Conservation (phyloP, 1,140 invertebrate genomes). For the Elymnias hypermnestra region DNA sequence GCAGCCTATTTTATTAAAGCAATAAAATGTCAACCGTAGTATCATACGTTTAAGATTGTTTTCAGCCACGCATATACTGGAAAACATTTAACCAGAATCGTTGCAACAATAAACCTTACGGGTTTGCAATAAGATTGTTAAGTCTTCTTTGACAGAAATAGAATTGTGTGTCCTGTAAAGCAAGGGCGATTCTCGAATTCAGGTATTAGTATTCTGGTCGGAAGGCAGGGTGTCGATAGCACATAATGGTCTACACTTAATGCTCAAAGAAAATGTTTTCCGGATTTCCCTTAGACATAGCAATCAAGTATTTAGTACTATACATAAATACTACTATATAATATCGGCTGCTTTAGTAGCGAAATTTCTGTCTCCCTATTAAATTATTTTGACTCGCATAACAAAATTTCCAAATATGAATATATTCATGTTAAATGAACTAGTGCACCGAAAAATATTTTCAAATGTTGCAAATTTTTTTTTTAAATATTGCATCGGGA, state of each 20-base stretch:
- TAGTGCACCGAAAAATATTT: no score
- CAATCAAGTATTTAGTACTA: no score
- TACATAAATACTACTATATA: no score
- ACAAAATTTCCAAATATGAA: no score
- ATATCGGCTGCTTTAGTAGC: no score
- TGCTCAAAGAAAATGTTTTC: background rate
- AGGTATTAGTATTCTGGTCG: constrained; percentile 15
- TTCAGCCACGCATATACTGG: background rate
- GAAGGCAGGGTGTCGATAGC: constrained; percentile 10
- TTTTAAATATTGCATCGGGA: no score
- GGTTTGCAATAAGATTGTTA: background rate
- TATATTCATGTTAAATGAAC: no score
- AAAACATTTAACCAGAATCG: background rate
- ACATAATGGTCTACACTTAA: constrained; percentile 17
- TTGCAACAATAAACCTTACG: background rate
- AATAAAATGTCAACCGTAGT: background rate
- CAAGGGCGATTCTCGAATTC: constrained; percentile 11
- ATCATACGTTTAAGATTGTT: background rate
- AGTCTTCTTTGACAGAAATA: background rate
- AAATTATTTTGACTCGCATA: no score
- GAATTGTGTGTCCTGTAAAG: constrained; percentile 5
- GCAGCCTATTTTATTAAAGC: background rate
- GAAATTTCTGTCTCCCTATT: no score
- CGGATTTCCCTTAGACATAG: background rate
- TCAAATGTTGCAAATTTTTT: no score